A percentile compares a stretch with the other conserved stretches of the same genome.
These are phyloP conservation scores for Holcopasites calliopsidis DNA, from an alignment of 1,140 invertebrate genomes.

Conservation along the genomic window DNA sequence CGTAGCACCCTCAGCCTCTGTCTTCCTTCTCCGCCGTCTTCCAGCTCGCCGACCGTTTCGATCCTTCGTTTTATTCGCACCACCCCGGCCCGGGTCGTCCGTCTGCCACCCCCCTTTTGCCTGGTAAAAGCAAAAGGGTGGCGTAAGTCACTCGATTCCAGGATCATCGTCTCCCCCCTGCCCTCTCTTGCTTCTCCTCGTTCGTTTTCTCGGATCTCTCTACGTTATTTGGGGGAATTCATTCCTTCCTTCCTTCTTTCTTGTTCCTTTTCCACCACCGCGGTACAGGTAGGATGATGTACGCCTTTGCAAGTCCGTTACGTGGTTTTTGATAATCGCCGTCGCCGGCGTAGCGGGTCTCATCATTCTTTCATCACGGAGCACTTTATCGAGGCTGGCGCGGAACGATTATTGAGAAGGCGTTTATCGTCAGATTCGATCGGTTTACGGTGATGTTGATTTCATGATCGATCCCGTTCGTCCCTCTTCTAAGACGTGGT, in stretches of 20 bases:
- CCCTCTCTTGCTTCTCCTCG: neutral
- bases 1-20: neutral
- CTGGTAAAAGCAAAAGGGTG: slow-evolving; percentile 56
- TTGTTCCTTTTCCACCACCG: neutral
- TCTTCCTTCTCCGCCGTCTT: slow-evolving; percentile 33
- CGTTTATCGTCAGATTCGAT: neutral
- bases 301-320: slow-evolving; percentile 50
- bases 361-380: slow-evolving; percentile 23
- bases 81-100: neutral
- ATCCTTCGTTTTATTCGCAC: slow-evolving; percentile 22
- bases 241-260: neutral
- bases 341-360: neutral
- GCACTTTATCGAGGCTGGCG: neutral
- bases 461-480: neutral
- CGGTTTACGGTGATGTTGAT: neutral
- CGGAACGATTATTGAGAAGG: slow-evolving; percentile 13
- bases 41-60: slow-evolving; percentile 28
- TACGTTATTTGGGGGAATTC: too few relatives aligned
- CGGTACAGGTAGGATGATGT: slow-evolving; percentile 35
- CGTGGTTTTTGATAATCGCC: slow-evolving; percentile 33
- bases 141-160: slow-evolving; percentile 63
- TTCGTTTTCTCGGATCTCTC: neutral
- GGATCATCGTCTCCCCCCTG: slow-evolving; percentile 28
- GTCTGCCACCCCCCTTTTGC: slow-evolving; percentile 18
- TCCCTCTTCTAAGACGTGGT: neutral